Evolutionary conservation across 2,888 invertebrate genomes (phyloP), one percentile per base, ranked within the genome.

Genomic region (Synanthedon tipuliformis): DNA sequence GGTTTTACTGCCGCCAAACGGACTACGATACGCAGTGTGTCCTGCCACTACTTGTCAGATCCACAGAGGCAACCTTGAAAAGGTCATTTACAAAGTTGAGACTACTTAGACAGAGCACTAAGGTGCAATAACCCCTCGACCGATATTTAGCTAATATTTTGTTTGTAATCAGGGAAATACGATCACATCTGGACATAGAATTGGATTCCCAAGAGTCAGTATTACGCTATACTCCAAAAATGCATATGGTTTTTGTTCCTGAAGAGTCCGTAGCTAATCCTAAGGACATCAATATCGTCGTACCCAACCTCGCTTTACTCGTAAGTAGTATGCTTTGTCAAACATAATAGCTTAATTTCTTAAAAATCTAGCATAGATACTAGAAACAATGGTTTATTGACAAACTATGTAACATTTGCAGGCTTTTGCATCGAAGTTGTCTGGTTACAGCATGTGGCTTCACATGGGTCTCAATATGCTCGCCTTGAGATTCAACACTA

Each of bases 241-340:
- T 91, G 23, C 76, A 75, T 11, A 73, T 91, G 0, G 65, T 84
- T 41, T 92, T 92, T 61, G 68, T 91, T 2, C 89, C 81, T 0
- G 92, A 93, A 53, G 75, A 88, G 64, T 95, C 95, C 0, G 68
- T 90, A 1, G 93, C 91, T 0, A 86, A 92, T 68, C 91, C 92
- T 0, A 77, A 88, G 51, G 69, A 81, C 0, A 89, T 92, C 58
- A 74, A 81, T 16, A 77, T 95, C 2, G 78, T 88, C 0, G 89
- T 92, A 1, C 90, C 93, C 0, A 95, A 95, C 70, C 84, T 94
- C 60, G 92, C 94, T 0, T 81, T 93, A 60, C 65, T 93, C 76
- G 94, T 91, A 87, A 90, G 90, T 59, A 45, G 2, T 34, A 1
- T 34, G 7, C 8, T 27, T 2, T 34, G 34, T n/a, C n/a, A n/a